phyloP scores from a whole-genome alignment of 2,113 vertebrate genomes.

The Aphelocoma coerulescens region DNA sequence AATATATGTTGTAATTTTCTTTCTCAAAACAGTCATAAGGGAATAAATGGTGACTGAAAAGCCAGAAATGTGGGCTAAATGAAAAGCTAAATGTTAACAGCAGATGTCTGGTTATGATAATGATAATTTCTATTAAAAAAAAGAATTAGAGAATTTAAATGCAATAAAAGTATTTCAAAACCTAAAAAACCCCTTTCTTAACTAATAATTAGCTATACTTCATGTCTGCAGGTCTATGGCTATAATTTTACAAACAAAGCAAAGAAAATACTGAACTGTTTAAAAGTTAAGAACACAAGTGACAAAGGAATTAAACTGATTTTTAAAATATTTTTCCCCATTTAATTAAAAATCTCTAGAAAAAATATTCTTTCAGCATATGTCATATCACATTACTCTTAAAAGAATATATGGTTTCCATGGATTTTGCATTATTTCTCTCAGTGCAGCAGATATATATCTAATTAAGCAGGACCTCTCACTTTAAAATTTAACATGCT shows the following conservation, averaged over 20 bases:
- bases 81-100: background rate
- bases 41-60: background rate
- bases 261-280: background rate
- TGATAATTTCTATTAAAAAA: background rate
- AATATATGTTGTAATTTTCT: background rate
- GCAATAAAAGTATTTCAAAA: background rate
- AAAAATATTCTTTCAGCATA: background rate
- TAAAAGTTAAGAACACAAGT: background rate
- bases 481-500: background rate
- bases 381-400: background rate
- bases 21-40: background rate
- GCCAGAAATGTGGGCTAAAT: background rate
- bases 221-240: background rate
- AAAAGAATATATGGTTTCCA: background rate
- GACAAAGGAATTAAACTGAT: background rate
- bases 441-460: background rate
- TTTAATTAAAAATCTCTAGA: background rate
- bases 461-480: background rate
- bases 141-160: background rate
- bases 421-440: background rate
- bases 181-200: accelerated
- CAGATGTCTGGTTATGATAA: background rate
- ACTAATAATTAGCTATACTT: background rate
- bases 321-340: background rate
- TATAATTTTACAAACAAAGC: background rate